These are phyloP conservation scores for Alces alces DNA, from an alignment of 2,113 vertebrate genomes.

Conservation along the genomic window DNA sequence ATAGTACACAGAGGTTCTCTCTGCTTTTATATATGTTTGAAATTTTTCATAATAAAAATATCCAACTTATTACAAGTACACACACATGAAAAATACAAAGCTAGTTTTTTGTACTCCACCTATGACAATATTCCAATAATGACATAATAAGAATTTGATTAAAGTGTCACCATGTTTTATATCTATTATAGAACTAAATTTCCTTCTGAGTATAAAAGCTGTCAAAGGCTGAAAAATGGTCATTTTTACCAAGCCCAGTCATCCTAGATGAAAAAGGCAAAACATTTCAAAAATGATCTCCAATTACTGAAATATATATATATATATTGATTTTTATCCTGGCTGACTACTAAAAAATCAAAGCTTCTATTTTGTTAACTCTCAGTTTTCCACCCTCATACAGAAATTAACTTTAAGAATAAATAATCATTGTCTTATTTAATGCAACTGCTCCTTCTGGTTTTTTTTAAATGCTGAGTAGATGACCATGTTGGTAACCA, in stretches of 20 bases:
- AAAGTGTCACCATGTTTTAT: neutral
- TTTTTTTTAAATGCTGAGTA: neutral
- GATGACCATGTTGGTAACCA: neutral
- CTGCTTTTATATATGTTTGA: neutral
- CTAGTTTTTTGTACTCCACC: neutral
- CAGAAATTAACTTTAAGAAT: neutral
- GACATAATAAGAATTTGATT: constrained; percentile 4
- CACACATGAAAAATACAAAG: neutral
- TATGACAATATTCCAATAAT: neutral
- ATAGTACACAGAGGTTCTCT: neutral
- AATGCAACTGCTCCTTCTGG: neutral
- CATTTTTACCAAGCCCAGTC: neutral
- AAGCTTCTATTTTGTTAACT: neutral
- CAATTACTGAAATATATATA: neutral
- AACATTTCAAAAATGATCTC: neutral
- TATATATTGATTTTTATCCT: neutral
- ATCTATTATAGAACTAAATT: neutral
- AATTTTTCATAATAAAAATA: neutral
- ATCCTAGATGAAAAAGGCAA: neutral
- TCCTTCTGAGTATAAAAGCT: neutral
- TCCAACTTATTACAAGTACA: neutral
- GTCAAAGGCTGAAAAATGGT: neutral
- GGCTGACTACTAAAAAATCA: neutral
- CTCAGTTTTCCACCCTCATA: neutral
- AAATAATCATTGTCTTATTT: neutral